A percentile compares a stretch with the other conserved stretches of the same genome.
Evolutionary conservation across 2,797 vertebrate species (phyloP).

Genomic region (Lates japonicus): DNA sequence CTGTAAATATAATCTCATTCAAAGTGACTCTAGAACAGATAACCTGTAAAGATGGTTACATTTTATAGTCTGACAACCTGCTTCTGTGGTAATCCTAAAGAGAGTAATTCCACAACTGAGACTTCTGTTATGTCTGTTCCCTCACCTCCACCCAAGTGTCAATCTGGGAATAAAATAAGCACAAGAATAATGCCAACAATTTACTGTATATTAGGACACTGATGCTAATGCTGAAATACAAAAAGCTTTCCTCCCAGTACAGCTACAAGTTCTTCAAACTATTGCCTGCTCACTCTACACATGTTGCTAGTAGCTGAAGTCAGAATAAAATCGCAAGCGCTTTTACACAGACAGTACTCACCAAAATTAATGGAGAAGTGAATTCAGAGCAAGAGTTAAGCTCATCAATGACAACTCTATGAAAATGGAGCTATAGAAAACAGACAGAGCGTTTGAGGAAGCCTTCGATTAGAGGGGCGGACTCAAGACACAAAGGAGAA

Average conservation of each 20-base stretch:
- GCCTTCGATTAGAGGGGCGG: conserved; percentile 47
- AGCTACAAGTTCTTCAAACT: conserved; percentile 2
- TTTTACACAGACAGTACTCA: not conserved
- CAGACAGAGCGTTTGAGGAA: conserved; percentile 37
- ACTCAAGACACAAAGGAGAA: conserved; percentile 56
- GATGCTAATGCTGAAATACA: conserved; percentile 18
- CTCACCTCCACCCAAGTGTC: not conserved
- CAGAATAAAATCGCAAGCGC: not conserved
- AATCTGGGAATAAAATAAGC: conserved; percentile 20
- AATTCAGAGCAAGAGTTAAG: conserved; percentile 16
- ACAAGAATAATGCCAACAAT: conserved; percentile 21
- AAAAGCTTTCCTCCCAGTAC: not conserved
- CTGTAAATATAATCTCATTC: conserved; percentile 24
- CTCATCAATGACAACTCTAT: conserved; percentile 39
- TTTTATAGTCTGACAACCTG: conserved; percentile 20
- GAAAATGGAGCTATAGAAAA: conserved; percentile 27
- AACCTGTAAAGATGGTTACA: conserved; percentile 17
- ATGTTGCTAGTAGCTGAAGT: not conserved
- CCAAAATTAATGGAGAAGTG: not conserved
- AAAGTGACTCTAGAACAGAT: conserved; percentile 21
- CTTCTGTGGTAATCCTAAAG: conserved; percentile 25
- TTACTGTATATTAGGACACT: conserved; percentile 21
- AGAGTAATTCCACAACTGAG: conserved; percentile 30
- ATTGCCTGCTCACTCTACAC: not conserved
- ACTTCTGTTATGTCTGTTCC: not conserved